phyloP scores from a whole-genome alignment of 2,113 vertebrate species.

The Shinisaurus crocodilurus region DNA sequence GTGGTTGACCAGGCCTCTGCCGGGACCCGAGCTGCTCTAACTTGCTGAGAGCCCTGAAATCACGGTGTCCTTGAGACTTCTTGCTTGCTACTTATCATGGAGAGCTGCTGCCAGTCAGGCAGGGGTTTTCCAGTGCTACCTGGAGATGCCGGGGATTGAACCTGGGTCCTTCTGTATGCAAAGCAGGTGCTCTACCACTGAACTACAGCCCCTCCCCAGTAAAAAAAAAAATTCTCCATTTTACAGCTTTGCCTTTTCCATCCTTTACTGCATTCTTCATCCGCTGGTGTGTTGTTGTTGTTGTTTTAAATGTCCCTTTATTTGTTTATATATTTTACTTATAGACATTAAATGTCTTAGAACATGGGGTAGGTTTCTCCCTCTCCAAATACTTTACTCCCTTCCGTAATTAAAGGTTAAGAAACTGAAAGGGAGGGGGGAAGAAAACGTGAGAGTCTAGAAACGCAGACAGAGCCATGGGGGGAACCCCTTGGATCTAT shows the following conservation, averaged over 20 bases:
- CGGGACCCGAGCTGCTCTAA: too few relatives aligned
- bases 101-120: not conserved
- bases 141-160: not conserved
- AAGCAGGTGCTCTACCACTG: too few relatives aligned
- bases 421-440: constrained; percentile 37
- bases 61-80: too few relatives aligned
- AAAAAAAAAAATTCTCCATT: not conserved
- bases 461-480: constrained; percentile 59
- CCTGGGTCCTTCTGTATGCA: not conserved
- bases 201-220: not conserved
- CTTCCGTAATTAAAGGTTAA: constrained; percentile 16
- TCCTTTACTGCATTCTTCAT: not conserved
- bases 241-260: not conserved
- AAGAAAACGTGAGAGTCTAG: constrained; percentile 22
- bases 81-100: too few relatives aligned
- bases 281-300: too few relatives aligned
- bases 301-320: not conserved
- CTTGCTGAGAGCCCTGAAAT: too few relatives aligned
- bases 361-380: not conserved
- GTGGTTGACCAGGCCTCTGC: too few relatives aligned
- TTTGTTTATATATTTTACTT: not conserved
- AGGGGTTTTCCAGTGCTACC: not conserved
- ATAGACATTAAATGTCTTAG: not conserved
- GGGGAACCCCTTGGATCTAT: constrained; percentile 55
- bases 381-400: accelerated